A percentile compares a stretch with the other conserved stretches of the same genome.
These are phyloP conservation scores for Cheilosia soror DNA, from an alignment of 2,888 invertebrate species.

Conservation along the genomic window DNA sequence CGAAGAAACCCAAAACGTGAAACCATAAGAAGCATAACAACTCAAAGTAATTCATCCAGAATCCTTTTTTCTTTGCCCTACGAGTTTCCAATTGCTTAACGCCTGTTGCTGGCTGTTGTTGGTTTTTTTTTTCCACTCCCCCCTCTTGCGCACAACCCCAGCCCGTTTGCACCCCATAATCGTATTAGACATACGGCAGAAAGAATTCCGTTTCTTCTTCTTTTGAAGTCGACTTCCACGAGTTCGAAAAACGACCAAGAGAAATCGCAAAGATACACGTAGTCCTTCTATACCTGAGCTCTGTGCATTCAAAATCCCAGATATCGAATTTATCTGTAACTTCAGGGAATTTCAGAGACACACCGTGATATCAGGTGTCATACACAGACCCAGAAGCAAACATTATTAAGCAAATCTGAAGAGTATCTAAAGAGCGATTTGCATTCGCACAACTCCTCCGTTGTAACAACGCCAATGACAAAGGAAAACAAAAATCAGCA, in stretches of 20 bases:
- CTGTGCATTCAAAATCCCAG: slow-evolving; percentile 46
- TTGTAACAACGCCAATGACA: slow-evolving; percentile 47
- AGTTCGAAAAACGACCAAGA: slow-evolving; percentile 14
- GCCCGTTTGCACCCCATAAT: slow-evolving; percentile 58
- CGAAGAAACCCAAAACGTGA: slow-evolving; percentile 33
- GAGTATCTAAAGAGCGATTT: slow-evolving; percentile 61
- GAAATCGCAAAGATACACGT: slow-evolving; percentile 19
- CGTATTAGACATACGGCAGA: slow-evolving; percentile 59
- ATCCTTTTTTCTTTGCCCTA: slow-evolving; percentile 27
- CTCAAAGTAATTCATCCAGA: slow-evolving; percentile 67
- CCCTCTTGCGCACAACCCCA: background rate
- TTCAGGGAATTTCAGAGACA: slow-evolving; percentile 66
- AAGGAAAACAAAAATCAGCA: slow-evolving; percentile 31
- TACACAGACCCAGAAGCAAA: slow-evolving; percentile 70
- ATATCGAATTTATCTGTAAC: slow-evolving; percentile 72
- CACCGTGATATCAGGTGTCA: slow-evolving; percentile 72
- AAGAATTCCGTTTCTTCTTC: slow-evolving; percentile 38
- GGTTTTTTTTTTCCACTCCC: background rate
- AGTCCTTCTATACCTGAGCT: slow-evolving; percentile 2
- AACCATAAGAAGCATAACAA: slow-evolving; percentile 43
- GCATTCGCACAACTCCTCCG: slow-evolving; percentile 56
- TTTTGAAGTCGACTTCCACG: slow-evolving; percentile 41
- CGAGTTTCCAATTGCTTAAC: slow-evolving; percentile 40
- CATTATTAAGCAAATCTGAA: slow-evolving; percentile 56
- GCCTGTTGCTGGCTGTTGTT: slow-evolving; percentile 18